Percentiles rank a stretch among this genome's conserved stretches.
Conservation (phyloP, 2,113 vertebrate genomes). For the Helogale parvula region DNA sequence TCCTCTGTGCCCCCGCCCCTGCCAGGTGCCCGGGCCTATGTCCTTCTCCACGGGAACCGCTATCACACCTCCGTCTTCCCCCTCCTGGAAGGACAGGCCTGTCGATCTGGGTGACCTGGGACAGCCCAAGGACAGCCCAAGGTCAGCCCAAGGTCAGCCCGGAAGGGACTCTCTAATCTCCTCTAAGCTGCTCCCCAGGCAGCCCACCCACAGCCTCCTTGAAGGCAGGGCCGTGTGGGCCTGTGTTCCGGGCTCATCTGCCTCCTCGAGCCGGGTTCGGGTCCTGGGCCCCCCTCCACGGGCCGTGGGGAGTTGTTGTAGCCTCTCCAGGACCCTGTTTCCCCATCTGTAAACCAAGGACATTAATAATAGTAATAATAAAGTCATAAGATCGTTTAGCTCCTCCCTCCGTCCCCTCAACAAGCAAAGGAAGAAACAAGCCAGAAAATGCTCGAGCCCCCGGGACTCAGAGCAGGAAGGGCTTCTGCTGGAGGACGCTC, state of each 20-base stretch:
- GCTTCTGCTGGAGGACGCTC: neutral
- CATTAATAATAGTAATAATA: no score
- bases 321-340: neutral
- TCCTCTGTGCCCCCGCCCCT: neutral
- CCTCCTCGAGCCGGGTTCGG: fast-evolving
- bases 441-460: neutral
- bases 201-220: fast-evolving
- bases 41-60: fast-evolving
- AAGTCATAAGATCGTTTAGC: neutral
- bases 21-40: neutral
- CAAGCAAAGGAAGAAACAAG: neutral
- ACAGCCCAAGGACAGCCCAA: neutral
- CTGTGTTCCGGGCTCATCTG: neutral
- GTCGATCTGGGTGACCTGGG: fast-evolving
- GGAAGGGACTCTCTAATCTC: no score
- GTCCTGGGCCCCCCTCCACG: neutral
- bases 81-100: neutral
- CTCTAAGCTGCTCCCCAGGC: fast-evolving
- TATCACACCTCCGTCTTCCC: neutral
- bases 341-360: neutral
- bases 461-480: constrained; percentile 7
- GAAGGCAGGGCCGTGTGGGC: fast-evolving
- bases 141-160: neutral
- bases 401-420: neutral
- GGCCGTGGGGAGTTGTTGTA: neutral